Base-by-base conservation (phyloP, 2,797 vertebrate genomes). In the Sebastes nivosus region DNA sequence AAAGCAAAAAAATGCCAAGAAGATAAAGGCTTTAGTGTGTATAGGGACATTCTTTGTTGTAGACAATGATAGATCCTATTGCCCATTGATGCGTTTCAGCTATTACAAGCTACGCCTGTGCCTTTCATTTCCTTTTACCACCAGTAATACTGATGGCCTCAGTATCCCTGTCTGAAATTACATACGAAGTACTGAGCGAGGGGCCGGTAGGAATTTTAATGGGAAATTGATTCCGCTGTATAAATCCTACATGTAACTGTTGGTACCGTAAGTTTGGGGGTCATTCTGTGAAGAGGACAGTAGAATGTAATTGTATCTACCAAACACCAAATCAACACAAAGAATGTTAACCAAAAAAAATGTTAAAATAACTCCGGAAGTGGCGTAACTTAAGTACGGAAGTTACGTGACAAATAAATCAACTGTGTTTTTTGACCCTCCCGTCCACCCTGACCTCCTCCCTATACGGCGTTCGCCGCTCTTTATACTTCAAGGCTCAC, bases 121-220 rank as follows among this genome's bases (percentile, higher is more conserved):
- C 36, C 7, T 66, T n/a, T 63, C 13, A 58, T 34, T 46, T 57
- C 1, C n/a, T 61, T 55, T 68, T 20, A 42, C n/a, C 12, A 27
- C 34, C 42, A 55, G 57, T 34, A n/a, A 42, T 12, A 29, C 13
- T 30, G 24, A 24, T 57, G 25, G 22, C 22, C 10, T 57, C n/a
- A 14, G 24, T 55, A 25, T 25, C 16, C 34, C n/a, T 16, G 27
- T 58, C 46, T 78, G 30, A 77, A 64, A 81, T 85, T 59, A 76
- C 2, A 76, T 63, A 67, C 5, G 6, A 38, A 59, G 29, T 10
- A 18, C 32, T 67, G 38, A 54, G 58, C 55, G 6, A 71, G 50
- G 22, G 50, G 65, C 52, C 2, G 6, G 14, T 25, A 61, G 8
- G 4, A 70, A 64, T 67, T 30, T 30, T n/a, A 81, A 68, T 24